A percentile compares a stretch with the other conserved stretches of the same genome.
phyloP scores from a whole-genome alignment of 2,113 vertebrate species.

The Heloderma charlesbogerti region DNA sequence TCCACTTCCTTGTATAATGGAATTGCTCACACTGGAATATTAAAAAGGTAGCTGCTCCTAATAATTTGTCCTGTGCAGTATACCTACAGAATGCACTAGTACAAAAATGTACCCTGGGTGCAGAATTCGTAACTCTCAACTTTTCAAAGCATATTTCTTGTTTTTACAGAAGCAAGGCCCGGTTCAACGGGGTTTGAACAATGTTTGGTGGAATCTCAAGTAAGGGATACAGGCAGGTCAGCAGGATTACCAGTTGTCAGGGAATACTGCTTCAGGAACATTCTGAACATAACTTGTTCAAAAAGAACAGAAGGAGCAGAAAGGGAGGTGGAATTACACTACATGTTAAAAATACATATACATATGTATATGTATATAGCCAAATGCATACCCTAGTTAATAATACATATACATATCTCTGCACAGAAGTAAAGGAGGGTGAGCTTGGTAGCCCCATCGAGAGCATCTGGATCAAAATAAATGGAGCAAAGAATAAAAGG shows the following conservation, averaged over 20 bases:
- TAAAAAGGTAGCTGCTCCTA: neutral
- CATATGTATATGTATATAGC: too few relatives aligned
- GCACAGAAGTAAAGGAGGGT: too few relatives aligned
- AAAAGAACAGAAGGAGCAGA: too few relatives aligned
- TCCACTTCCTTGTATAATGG: neutral
- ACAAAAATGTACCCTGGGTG: neutral
- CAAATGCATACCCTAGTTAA: too few relatives aligned
- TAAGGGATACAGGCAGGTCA: neutral
- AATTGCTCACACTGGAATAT: neutral
- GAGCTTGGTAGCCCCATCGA: too few relatives aligned
- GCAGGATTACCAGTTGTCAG: neutral
- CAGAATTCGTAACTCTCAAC: too few relatives aligned
- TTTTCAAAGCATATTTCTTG: neutral
- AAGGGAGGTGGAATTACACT: too few relatives aligned
- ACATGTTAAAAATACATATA: too few relatives aligned
- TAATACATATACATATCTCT: too few relatives aligned
- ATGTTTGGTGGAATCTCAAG: neutral
- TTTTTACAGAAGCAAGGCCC: neutral
- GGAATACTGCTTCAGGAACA: neutral
- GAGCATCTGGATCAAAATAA: too few relatives aligned
- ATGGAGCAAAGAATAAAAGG: too few relatives aligned
- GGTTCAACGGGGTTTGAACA: neutral
- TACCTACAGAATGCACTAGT: neutral
- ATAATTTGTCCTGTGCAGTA: neutral
- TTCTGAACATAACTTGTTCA: too few relatives aligned